phyloP scores from a whole-genome alignment of 2,888 invertebrate genomes.

The Tryphoninae sp. region DNA sequence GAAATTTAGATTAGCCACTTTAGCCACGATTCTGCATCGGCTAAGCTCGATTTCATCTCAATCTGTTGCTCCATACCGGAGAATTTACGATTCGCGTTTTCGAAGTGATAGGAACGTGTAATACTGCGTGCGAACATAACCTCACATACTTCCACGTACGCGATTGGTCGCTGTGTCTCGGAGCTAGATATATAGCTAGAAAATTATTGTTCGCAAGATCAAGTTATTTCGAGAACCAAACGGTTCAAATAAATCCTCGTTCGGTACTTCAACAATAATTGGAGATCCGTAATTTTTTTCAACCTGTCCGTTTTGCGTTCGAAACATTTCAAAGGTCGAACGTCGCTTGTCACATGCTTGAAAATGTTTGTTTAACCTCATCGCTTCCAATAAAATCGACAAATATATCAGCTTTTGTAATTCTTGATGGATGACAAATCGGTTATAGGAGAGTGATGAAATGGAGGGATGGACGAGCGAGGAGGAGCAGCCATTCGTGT shows the following conservation, averaged over 20 bases:
- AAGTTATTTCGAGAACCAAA: no score
- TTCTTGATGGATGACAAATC: not conserved
- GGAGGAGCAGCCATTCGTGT: constrained; percentile 41
- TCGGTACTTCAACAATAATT: not conserved
- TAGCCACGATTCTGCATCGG: no score
- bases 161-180: no score
- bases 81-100: no score
- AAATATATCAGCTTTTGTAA: not conserved
- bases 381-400: not conserved
- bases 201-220: no score
- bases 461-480: not conserved
- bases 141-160: no score
- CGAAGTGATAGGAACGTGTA: no score
- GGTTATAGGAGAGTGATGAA: constrained; percentile 8
- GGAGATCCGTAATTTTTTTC: not conserved
- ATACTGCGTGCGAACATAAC: no score
- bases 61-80: no score
- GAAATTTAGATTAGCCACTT: no score
- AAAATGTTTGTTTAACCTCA: not conserved
- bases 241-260: not conserved
- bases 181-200: no score
- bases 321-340: not conserved
- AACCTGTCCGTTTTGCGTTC: not conserved
- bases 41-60: no score
- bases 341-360: not conserved